phyloP scores from a whole-genome alignment of 2,113 vertebrate genomes.

The Brachyhypopomus gauderio region DNA sequence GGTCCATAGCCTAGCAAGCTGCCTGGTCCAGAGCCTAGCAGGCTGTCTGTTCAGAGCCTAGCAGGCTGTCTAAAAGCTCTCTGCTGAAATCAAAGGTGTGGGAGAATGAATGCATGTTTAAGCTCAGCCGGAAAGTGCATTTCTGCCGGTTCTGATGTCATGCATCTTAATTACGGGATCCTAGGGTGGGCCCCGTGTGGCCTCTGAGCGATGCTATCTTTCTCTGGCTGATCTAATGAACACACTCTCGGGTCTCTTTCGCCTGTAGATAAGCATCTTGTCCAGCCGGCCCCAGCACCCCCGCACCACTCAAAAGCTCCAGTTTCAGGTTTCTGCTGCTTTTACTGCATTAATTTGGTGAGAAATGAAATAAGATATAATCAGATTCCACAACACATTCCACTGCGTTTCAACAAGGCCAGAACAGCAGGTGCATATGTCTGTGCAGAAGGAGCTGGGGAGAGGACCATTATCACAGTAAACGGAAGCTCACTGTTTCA shows the following conservation, averaged over 20 bases:
- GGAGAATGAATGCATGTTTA: constrained; percentile 45
- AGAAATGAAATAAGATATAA: constrained; percentile 58
- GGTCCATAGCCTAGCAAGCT: neutral
- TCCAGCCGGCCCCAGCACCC: neutral
- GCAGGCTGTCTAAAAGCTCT: constrained; percentile 29
- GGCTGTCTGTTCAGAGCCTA: constrained; percentile 12
- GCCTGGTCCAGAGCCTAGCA: neutral
- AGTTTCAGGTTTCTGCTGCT: constrained; percentile 55
- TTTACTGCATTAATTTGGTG: constrained; percentile 54
- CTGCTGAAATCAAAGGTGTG: neutral
- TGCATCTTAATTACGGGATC: constrained; percentile 64
- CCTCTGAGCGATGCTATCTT: constrained; percentile 49
- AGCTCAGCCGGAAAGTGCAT: constrained; percentile 57
- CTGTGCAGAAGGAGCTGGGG: neutral
- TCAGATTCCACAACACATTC: constrained; percentile 52
- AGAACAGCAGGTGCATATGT: constrained; percentile 7
- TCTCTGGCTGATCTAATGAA: constrained; percentile 55
- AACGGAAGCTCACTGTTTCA: no score
- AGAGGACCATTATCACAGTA: neutral
- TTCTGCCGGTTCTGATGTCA: constrained; percentile 59
- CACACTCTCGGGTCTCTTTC: constrained; percentile 61
- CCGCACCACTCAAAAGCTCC: constrained; percentile 54
- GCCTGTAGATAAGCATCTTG: constrained; percentile 53
- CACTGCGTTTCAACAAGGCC: constrained; percentile 37
- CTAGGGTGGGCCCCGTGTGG: constrained; percentile 37